Evolutionary conservation across 2,113 vertebrate genomes (phyloP).

Genomic region (human): DNA sequence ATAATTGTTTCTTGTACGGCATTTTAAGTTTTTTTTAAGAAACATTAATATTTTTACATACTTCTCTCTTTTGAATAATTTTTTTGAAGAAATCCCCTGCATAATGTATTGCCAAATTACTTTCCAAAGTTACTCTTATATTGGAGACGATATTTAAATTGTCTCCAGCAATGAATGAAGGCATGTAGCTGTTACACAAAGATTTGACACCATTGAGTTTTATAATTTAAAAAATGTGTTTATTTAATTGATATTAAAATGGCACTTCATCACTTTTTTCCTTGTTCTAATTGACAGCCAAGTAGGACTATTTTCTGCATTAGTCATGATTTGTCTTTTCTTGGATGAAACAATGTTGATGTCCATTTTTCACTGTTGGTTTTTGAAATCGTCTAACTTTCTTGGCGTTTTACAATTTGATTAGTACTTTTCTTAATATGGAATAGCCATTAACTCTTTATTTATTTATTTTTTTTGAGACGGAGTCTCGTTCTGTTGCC

Average conservation of each 20-base stretch:
- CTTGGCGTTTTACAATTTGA: neutral
- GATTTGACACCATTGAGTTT: neutral
- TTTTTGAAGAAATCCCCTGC: neutral
- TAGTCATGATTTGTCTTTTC: neutral
- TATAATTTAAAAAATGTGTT: neutral
- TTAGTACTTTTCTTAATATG: neutral
- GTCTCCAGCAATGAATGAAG: neutral
- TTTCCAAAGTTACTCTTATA: neutral
- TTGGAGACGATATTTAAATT: neutral
- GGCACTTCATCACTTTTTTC: neutral
- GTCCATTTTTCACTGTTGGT: neutral
- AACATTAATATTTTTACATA: neutral
- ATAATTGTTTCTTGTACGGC: neutral
- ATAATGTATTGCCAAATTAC: neutral
- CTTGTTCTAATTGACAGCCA: neutral
- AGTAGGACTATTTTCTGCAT: neutral
- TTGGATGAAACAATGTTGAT: neutral
- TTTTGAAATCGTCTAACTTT: neutral
- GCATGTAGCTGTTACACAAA: neutral
- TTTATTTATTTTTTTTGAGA: too few species aligned
- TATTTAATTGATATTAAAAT: neutral
- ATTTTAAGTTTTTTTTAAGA: neutral
- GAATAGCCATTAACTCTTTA: neutral
- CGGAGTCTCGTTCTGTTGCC: too few species aligned
- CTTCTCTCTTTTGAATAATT: neutral